Conservation (phyloP, 2,113 vertebrate species). For the Nannospalax galili region DNA sequence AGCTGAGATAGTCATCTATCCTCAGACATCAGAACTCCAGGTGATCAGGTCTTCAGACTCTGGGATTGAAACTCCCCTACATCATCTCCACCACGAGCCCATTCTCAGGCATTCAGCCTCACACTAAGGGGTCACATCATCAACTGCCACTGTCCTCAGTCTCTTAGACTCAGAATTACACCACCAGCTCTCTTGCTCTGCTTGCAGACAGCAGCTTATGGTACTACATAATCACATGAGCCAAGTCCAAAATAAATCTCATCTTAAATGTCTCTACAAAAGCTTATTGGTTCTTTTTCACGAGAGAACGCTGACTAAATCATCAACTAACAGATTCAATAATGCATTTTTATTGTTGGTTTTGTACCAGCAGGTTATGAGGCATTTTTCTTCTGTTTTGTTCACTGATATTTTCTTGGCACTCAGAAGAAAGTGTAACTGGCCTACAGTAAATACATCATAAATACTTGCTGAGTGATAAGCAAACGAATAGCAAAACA, state of each 20-base stretch:
- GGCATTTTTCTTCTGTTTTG: constrained; percentile 45
- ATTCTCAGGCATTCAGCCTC: neutral
- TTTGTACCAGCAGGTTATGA: neutral
- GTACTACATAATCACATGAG: neutral
- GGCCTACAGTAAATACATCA: neutral
- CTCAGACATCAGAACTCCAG: neutral
- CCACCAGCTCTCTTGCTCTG: neutral
- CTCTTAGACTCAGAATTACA: neutral
- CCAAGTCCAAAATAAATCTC: neutral
- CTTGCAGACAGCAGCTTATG: neutral
- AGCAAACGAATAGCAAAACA: constrained; percentile 32
- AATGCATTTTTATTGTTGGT: constrained; percentile 27
- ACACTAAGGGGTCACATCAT: neutral
- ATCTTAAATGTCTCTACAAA: neutral
- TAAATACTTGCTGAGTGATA: constrained; percentile 28
- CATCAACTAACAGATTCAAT: neutral
- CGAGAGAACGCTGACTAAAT: neutral
- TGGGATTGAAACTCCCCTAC: neutral
- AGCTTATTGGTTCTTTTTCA: neutral
- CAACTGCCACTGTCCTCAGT: neutral
- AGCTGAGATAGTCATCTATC: neutral
- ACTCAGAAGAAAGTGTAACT: constrained; percentile 30
- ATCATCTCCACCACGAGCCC: neutral
- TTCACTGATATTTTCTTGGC: constrained; percentile 8
- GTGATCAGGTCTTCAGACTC: neutral